Conservation (phyloP, 2,113 vertebrate species). For the Mustela lutreola region DNA sequence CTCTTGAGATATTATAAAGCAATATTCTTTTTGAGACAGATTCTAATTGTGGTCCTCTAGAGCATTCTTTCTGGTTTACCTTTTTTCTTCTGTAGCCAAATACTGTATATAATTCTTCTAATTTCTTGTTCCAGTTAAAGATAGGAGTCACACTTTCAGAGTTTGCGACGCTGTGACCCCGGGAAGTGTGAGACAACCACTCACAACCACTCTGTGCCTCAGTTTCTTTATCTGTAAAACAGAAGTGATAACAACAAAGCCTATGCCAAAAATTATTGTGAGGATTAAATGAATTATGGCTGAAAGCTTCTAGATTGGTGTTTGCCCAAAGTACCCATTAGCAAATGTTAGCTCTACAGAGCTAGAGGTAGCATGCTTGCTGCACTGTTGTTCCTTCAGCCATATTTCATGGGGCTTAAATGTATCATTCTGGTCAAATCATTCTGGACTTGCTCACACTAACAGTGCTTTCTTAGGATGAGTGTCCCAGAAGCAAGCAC, state of each 20-base stretch:
- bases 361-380: not conserved
- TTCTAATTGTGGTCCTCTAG: not conserved
- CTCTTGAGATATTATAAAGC: not conserved
- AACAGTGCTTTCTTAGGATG: not conserved
- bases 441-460: not conserved
- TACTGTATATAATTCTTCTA: not conserved
- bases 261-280: not conserved
- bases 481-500: not conserved
- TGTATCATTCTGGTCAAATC: not conserved
- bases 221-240: not conserved
- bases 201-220: not conserved
- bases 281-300: not conserved
- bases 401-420: not conserved
- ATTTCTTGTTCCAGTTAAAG: not conserved
- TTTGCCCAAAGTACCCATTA: not conserved
- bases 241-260: not conserved
- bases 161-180: not conserved
- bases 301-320: not conserved
- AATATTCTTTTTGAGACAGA: not conserved
- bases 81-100: not conserved
- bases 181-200: not conserved
- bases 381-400: not conserved
- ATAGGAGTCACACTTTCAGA: not conserved
- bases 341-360: not conserved
- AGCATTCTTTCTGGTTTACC: not conserved